Evolutionary conservation across 2,888 invertebrate genomes (phyloP).

Genomic region (Cantharis rustica): DNA sequence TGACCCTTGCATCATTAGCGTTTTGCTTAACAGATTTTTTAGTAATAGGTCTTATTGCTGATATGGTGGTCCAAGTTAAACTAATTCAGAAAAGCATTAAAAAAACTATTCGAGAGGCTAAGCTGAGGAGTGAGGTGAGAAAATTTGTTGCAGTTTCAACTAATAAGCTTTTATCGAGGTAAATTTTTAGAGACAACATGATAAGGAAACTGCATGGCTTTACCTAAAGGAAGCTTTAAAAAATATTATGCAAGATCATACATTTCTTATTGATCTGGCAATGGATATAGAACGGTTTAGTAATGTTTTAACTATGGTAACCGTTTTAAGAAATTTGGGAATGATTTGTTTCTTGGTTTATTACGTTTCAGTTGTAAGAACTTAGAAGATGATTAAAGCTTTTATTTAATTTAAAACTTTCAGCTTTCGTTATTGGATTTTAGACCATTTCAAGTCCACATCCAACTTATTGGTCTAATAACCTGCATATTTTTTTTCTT

Average conservation of each 20-base stretch:
- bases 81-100: not conserved
- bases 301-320: not conserved
- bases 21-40: not conserved
- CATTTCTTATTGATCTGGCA: not conserved
- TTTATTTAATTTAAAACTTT: not conserved
- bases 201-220: not conserved
- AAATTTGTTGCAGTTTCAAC: fast-evolving
- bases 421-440: constrained; percentile 12
- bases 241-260: not conserved
- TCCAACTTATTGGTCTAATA: not conserved
- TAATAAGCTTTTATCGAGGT: no score
- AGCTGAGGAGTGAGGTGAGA: not conserved
- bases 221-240: not conserved
- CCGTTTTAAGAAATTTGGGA: not conserved
- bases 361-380: constrained; percentile 5
- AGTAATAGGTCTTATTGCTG: not conserved
- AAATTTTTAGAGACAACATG: not conserved
- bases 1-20: not conserved
- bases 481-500: not conserved
- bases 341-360: constrained; percentile 8
- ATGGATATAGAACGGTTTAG: not conserved
- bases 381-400: no score
- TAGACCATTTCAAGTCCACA: not conserved
- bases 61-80: not conserved
- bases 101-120: not conserved